These are phyloP conservation scores for Vannuccia rotundouncinata DNA, from an alignment of 2,888 invertebrate genomes.

Conservation along the genomic window DNA sequence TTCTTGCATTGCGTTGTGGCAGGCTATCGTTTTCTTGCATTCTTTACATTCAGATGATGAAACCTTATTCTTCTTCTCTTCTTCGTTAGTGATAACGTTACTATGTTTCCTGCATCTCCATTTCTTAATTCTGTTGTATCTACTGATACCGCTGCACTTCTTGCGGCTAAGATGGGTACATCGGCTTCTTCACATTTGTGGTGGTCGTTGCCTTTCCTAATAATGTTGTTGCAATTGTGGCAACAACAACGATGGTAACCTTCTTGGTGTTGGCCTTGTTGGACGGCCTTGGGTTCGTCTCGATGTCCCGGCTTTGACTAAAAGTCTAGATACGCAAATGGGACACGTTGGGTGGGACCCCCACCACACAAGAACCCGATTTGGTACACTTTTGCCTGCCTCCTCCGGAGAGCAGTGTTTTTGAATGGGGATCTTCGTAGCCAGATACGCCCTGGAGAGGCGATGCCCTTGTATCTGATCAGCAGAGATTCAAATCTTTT, in stretches of 20 bases:
- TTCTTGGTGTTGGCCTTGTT: background rate
- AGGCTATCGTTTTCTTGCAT: background rate
- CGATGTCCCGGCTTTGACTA: background rate
- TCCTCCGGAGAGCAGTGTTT: constrained; percentile 1
- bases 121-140: background rate
- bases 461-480: too few relatives aligned
- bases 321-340: background rate
- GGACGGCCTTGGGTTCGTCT: background rate
- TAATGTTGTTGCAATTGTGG: background rate
- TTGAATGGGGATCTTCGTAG: background rate
- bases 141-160: background rate
- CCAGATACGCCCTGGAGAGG: too few relatives aligned
- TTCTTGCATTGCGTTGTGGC: constrained; percentile 17
- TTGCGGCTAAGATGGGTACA: background rate
- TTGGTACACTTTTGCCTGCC: constrained; percentile 9
- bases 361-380: constrained; percentile 1
- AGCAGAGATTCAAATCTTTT: too few relatives aligned
- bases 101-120: background rate
- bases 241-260: background rate
- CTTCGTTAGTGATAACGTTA: background rate
- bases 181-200: too few relatives aligned
- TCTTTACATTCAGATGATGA: background rate
- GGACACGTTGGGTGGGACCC: background rate
- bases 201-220: background rate
- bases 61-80: background rate